These are phyloP conservation scores for Palaemon carinicauda DNA, from an alignment of 1,140 invertebrate species.

Conservation along the genomic window DNA sequence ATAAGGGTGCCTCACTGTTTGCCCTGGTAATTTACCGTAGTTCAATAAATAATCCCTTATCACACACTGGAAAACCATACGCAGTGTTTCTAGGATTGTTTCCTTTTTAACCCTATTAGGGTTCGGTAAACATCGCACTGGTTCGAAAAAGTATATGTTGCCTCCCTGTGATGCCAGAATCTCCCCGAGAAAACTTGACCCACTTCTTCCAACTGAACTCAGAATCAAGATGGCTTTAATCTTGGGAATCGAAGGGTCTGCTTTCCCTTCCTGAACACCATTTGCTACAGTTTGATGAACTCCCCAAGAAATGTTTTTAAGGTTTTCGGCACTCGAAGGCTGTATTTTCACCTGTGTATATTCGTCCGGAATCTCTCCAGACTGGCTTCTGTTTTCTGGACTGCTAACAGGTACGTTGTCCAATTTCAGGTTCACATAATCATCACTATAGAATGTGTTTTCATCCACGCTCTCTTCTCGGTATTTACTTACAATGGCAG, in stretches of 20 bases:
- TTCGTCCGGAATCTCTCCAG: too few relatives aligned
- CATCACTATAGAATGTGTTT: too few relatives aligned
- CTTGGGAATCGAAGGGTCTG: not conserved
- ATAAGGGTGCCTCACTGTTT: not conserved
- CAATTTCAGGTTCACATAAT: too few relatives aligned
- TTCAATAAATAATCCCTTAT: not conserved
- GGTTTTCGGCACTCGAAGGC: too few relatives aligned
- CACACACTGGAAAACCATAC: not conserved
- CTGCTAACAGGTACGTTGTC: too few relatives aligned
- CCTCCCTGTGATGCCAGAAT: slow-evolving; percentile 15
- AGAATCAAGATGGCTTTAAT: not conserved
- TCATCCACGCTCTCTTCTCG: too few relatives aligned
- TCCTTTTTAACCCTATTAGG: not conserved
- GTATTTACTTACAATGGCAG: too few relatives aligned
- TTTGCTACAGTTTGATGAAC: too few relatives aligned
- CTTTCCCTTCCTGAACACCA: too few relatives aligned
- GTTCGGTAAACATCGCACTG: not conserved
- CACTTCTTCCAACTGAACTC: slow-evolving; percentile 5
- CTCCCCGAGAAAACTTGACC: slow-evolving; percentile 26
- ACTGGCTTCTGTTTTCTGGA: too few relatives aligned
- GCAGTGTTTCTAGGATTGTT: not conserved
- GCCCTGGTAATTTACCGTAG: not conserved
- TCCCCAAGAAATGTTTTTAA: too few relatives aligned
- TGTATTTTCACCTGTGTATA: too few relatives aligned
- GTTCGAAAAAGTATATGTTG: slow-evolving; percentile 32